Conservation (phyloP, 2,113 vertebrate species). For the Cyanoramphus novaezelandiae region DNA sequence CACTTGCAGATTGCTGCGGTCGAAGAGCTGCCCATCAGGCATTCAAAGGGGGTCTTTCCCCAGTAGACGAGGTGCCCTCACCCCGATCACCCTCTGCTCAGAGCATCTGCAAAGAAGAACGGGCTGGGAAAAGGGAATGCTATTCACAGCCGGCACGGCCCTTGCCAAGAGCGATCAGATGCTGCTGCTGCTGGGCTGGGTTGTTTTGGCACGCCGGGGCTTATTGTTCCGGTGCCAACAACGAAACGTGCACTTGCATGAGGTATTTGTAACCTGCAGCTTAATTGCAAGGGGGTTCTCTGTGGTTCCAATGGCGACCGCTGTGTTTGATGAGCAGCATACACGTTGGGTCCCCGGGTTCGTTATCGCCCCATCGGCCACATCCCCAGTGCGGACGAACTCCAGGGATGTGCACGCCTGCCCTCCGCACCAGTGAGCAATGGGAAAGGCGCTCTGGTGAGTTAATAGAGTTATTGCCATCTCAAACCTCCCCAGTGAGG, state of each 20-base stretch:
- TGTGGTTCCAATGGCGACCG: neutral
- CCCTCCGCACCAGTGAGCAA: neutral
- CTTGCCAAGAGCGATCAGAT: neutral
- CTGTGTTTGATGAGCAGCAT: neutral
- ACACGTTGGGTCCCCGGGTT: neutral
- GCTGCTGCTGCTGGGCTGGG: neutral
- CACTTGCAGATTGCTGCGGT: neutral
- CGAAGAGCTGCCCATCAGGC: neutral
- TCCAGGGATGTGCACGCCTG: accelerated
- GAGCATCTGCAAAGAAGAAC: neutral
- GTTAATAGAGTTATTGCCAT: neutral
- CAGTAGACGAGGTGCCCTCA: neutral
- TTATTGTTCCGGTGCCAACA: neutral
- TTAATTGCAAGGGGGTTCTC: neutral
- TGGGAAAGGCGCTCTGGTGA: neutral
- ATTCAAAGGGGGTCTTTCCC: neutral
- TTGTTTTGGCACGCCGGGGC: neutral
- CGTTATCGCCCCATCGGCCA: neutral
- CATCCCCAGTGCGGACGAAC: neutral
- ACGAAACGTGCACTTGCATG: neutral
- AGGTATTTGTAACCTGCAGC: neutral
- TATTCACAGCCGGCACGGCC: neutral
- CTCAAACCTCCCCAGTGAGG: neutral
- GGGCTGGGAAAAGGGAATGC: neutral
- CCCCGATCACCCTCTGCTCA: accelerated